These are phyloP conservation scores for Laodelphax striatellus DNA, from an alignment of 1,140 invertebrate species.

Conservation along the genomic window DNA sequence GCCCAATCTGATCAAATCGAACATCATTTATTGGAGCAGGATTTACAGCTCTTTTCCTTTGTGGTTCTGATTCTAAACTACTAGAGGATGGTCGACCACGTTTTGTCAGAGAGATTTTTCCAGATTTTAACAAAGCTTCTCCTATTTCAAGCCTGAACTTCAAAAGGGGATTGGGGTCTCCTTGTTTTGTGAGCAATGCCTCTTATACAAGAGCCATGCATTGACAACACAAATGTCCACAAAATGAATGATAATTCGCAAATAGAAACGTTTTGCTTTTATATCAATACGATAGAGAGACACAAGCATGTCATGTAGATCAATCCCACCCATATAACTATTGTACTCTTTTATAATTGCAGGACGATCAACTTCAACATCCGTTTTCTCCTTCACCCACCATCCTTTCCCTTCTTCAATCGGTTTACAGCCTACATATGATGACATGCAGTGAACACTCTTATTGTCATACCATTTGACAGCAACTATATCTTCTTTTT, in stretches of 20 bases:
- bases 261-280: not conserved
- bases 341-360: slow-evolving; percentile 16
- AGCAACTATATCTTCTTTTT: not conserved
- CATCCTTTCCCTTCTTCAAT: slow-evolving; percentile 9
- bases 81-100: slow-evolving; percentile 4
- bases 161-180: slow-evolving; percentile 3
- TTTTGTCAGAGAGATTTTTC: not conserved
- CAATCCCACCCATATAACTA: slow-evolving; percentile 12
- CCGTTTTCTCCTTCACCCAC: slow-evolving; percentile 9
- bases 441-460: slow-evolving; percentile 7
- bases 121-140: not conserved
- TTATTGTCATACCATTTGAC: slow-evolving; percentile 16
- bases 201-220: slow-evolving; percentile 10
- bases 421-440: slow-evolving; percentile 11
- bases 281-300: slow-evolving; percentile 8
- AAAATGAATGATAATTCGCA: slow-evolving; percentile 4
- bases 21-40: not conserved
- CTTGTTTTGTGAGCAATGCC: not conserved
- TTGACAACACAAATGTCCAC: slow-evolving; percentile 9
- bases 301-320: slow-evolving; percentile 12
- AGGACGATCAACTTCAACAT: slow-evolving; percentile 9
- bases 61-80: not conserved
- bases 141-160: slow-evolving; percentile 8
- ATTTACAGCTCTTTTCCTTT: not conserved
- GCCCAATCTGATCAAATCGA: not conserved